Evolutionary conservation across 2,113 vertebrate genomes (phyloP).

Genomic region (Geothlypis trichas): DNA sequence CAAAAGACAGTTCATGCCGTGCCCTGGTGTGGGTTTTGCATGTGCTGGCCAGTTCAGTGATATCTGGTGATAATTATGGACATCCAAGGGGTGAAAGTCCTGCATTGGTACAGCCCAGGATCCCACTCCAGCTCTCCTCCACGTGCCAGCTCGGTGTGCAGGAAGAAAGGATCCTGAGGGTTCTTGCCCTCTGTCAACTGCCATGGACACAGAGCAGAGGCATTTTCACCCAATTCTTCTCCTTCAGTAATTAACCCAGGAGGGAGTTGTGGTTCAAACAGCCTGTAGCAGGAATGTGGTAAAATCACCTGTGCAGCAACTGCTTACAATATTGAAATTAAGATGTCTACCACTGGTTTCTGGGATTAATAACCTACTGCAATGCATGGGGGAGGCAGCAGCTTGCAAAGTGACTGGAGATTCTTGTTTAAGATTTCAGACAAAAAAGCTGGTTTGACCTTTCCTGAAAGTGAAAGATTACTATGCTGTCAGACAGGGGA

Average conservation of each 20-base stretch:
- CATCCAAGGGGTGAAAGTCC: not conserved
- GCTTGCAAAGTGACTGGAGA: not conserved
- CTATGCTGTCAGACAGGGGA: not conserved
- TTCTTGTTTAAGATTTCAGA: not conserved
- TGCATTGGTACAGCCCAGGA: not conserved
- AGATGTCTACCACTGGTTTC: not conserved
- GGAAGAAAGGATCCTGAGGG: not conserved
- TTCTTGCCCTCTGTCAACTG: not conserved
- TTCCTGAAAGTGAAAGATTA: not conserved
- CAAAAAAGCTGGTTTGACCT: not conserved
- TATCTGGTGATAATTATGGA: accelerated
- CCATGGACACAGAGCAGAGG: not conserved
- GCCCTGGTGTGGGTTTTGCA: not conserved
- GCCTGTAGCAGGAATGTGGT: not conserved
- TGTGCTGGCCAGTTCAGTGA: accelerated
- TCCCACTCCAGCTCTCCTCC: not conserved
- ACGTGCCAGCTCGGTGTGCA: accelerated
- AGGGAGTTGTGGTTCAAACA: not conserved
- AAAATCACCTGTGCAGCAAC: not conserved
- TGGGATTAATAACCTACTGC: not conserved
- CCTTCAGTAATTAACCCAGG: not conserved
- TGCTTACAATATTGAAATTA: not conserved
- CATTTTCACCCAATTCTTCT: not conserved
- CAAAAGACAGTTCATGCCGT: not conserved
- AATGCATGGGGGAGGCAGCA: not conserved